Percentiles rank a stretch among this genome's conserved stretches.
Evolutionary conservation across 2,797 vertebrate genomes (phyloP).

Genomic region (Spinus olivaceus): DNA sequence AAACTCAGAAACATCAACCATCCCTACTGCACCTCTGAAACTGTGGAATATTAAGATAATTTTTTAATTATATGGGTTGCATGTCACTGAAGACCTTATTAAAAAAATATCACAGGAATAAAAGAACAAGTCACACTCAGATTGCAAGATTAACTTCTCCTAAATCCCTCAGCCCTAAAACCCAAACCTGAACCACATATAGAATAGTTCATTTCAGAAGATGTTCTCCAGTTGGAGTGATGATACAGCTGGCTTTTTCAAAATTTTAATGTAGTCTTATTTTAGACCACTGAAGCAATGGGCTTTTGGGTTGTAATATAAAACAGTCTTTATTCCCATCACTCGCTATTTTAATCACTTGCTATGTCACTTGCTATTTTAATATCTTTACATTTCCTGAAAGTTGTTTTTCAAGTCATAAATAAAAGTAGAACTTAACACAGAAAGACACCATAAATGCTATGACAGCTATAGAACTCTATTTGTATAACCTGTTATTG

Average conservation of each 20-base stretch:
- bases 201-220: not conserved
- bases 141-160: not conserved
- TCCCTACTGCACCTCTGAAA: not conserved
- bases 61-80: not conserved
- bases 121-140: not conserved
- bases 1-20: not conserved
- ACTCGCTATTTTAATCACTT: not conserved
- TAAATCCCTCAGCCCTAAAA: not conserved
- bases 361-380: not conserved
- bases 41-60: not conserved
- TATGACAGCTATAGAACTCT: not conserved
- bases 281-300: not conserved
- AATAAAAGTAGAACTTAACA: not conserved
- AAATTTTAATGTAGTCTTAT: not conserved
- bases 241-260: not conserved
- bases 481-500: not conserved
- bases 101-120: not conserved
- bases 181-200: not conserved
- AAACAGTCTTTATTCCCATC: not conserved
- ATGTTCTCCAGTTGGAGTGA: not conserved
- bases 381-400: not conserved
- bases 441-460: not conserved
- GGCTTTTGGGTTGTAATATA: not conserved
- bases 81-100: not conserved
- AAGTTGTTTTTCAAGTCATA: constrained; percentile 11